Base-by-base conservation (phyloP, 1,140 invertebrate genomes). In the Chymomyza costata region DNA sequence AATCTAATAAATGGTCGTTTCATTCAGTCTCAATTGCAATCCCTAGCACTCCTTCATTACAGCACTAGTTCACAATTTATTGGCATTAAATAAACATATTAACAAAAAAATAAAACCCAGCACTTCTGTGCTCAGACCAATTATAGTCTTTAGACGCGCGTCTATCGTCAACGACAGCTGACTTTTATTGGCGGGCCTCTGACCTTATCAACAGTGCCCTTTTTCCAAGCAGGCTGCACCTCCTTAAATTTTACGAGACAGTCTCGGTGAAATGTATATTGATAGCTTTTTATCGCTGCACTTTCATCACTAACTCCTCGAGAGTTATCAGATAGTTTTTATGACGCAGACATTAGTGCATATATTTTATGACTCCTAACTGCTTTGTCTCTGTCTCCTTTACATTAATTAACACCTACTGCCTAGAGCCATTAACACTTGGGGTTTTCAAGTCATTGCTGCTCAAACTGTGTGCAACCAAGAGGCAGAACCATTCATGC, bases 221-320 rank as follows among this genome's bases (percentile, higher is more conserved):
- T 76, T 70, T 80, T 71, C 63, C 64, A 67, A 53, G 58, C 41
- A 21, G 6, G 11, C 38, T 31, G 37, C 45, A 48, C 49, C 50
- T 56, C 70, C 76, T 65, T 60, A 69, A 60, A 68, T 74, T 74
- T 76, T 69, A 76, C 68, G 61, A 60, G 68, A 56, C 48, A 50
- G 38, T 41, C 57, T 60, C 46, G 47, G 47, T 56, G 65, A 58
- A n/a, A n/a, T n/a, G n/a, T n/a, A n/a, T n/a, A n/a, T n/a, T 78
- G 73, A 78, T 64, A 78, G 73, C 73, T 73, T 80, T 78, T 78
- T 78, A 78, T 78, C 73, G 52, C 55, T 54, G 54, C 73, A 78
- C 73, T 78, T 78, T 78, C 73, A 78, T 73, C 73, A 74, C 58
- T 57, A 6, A 11, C 25, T 28, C 25, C 25, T 28, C 25, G 5